phyloP scores from a whole-genome alignment of 30 jellyfish, hydroid and myxozoan genomes.

The Turritopsis dohrnii region DNA sequence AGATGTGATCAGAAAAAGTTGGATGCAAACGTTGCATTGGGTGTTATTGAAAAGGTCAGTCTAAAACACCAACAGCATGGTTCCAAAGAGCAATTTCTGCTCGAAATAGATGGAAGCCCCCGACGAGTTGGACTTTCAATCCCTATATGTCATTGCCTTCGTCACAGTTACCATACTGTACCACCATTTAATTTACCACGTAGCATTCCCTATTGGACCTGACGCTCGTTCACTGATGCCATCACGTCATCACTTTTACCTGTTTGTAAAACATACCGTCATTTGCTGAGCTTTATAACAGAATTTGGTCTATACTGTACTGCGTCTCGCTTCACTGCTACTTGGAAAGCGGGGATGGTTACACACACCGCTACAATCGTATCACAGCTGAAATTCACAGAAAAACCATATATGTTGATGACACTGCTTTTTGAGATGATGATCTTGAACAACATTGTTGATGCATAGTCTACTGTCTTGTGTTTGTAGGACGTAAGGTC shows the following conservation, averaged over 20 bases:
- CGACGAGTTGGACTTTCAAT: constrained; percentile 28
- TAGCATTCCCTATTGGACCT: background rate
- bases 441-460: background rate
- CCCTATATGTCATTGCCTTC: constrained; percentile 23
- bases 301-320: background rate
- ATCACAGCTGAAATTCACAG: constrained; percentile 16
- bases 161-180: constrained; percentile 35
- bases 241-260: background rate
- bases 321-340: background rate
- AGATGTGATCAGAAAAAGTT: constrained; percentile 17
- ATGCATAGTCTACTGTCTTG: background rate
- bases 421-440: constrained; percentile 15
- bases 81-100: constrained; percentile 6
- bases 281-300: constrained; percentile 1
- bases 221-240: constrained; percentile 10
- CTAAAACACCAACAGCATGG: constrained; percentile 34
- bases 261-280: background rate
- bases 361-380: constrained; percentile 27
- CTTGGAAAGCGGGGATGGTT: constrained; percentile 47
- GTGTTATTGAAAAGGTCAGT: constrained; percentile 28
- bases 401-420: constrained; percentile 2
- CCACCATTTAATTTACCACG: constrained; percentile 2
- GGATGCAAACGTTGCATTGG: constrained; percentile 5
- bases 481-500: background rate
- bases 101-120: background rate